Conservation (phyloP, 2,113 vertebrate genomes). For the Stomatorhinus ivindoensis region DNA sequence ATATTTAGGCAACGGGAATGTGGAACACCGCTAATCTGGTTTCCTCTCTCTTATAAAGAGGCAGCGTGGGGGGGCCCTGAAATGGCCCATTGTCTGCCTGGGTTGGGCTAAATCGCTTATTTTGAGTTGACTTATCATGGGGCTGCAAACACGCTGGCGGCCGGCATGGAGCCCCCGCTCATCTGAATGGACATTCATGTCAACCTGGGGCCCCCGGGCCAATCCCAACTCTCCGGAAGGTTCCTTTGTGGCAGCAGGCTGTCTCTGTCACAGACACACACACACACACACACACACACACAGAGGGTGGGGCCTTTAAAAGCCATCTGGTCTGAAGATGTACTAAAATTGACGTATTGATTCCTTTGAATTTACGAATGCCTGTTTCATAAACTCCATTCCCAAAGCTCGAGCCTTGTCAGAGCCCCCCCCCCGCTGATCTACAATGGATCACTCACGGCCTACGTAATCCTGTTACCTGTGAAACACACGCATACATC, state of each 20-base stretch:
- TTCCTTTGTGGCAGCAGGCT: conserved; percentile 9
- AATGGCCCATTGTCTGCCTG: conserved; percentile 45
- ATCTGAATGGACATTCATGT: conserved; percentile 37
- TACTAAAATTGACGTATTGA: conserved; percentile 99
- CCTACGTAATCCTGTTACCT: conserved; percentile 90
- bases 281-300: conserved; percentile 40
- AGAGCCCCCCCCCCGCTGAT: conserved; percentile 41
- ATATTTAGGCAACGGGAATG: conserved; percentile 59
- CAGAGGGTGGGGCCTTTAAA: conserved; percentile 85
- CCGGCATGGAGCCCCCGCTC: conserved; percentile 41
- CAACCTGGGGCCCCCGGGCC: conserved; percentile 26
- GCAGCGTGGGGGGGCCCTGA: conserved; percentile 37
- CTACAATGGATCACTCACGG: conserved; percentile 82
- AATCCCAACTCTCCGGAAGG: background rate
- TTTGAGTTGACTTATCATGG: conserved; percentile 47
- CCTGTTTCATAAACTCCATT: conserved; percentile 99
- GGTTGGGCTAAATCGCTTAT: conserved; percentile 39
- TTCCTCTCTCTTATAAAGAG: conserved; percentile 40
- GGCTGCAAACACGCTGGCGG: conserved; percentile 51
- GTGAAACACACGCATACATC: conserved; percentile 89
- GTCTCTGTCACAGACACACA: conserved; percentile 28
- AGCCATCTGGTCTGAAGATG: conserved; percentile 93
- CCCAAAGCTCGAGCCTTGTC: conserved; percentile 81
- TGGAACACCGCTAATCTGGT: conserved; percentile 53
- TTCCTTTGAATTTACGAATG: conserved; percentile 99